Evolutionary conservation across 2,888 invertebrate genomes (phyloP), one percentile per base, ranked within the genome.

Genomic region (Sarcophaga caerulescens): DNA sequence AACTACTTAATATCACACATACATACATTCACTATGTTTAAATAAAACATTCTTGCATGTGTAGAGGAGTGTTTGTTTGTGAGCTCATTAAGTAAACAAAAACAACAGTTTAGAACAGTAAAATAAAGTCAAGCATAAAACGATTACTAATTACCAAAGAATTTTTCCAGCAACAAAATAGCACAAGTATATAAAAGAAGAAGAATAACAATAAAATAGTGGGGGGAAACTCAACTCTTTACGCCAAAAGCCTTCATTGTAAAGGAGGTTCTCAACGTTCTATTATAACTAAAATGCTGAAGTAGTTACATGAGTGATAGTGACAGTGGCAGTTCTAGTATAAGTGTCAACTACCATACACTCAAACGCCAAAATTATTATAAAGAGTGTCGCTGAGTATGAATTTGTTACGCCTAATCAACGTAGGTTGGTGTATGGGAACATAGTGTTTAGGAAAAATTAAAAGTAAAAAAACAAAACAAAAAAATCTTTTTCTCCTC

Each of bases 331-430:
- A 14, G 47, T 47, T 47, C n/a, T n/a, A 14, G 47, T 47, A 47
- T 14, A 47, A 47, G 47, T 47, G 47, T 47, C 4, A 47, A 47
- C 3, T 47, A 14, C 65, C 14, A 65, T 25, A n/a, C 65, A 35
- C 11, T 66, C 4, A 25, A 45, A 35, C 11, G 44, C 19, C 62
- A 47, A 11, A 21, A 25, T 71, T 25, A 21, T 60, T 75, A 57
- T 79, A 19, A 44, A 23, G 35, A 62, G 65, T 66, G 70, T 75
- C 47, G 59, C 45, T 65, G 68, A 74, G 81, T 74, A 77, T 81
- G 81, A 75, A 63, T 35, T 35, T 78, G 76, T 83, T 77, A 83
- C 52, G 79, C 81, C 85, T 87, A 85, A 85, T 85, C 84, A 87
- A 83, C 77, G 78, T 75, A 87, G 80, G 8, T 52, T 19, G 25